Conservation (phyloP, 2,113 vertebrate species). For the Dissostichus mawsoni region DNA sequence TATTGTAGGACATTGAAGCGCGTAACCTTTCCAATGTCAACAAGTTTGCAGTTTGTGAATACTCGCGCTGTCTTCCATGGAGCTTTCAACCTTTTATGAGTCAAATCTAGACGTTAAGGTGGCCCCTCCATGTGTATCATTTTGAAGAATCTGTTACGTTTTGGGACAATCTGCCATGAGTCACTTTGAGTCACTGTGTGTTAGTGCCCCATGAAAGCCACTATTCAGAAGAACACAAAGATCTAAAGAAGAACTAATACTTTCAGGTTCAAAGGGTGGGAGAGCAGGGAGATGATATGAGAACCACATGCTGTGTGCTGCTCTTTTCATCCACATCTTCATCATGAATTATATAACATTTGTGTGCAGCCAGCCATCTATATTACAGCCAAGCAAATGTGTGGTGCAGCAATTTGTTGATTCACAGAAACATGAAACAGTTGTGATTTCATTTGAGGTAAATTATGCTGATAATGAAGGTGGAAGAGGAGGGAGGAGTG, state of each 20-base stretch:
- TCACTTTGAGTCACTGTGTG: constrained; percentile 56
- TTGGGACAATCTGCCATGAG: constrained; percentile 47
- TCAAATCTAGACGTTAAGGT: constrained; percentile 29
- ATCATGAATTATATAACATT: constrained; percentile 11
- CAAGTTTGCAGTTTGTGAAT: constrained; percentile 47
- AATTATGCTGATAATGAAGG: constrained; percentile 26
- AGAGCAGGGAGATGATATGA: not conserved
- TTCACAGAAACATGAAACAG: not conserved
- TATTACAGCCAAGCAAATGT: not conserved
- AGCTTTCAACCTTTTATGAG: constrained; percentile 30
- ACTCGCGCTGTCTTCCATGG: not conserved
- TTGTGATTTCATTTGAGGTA: not conserved
- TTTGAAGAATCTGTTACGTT: constrained; percentile 21
- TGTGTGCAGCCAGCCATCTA: not conserved
- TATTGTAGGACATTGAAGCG: constrained; percentile 52
- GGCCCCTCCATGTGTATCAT: constrained; percentile 9
- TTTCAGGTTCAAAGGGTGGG: constrained; percentile 12
- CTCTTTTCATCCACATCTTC: not conserved
- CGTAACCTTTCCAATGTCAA: constrained; percentile 61
- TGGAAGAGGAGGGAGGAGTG: constrained; percentile 6
- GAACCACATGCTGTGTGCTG: not conserved
- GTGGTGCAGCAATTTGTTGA: not conserved
- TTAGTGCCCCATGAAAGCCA: constrained; percentile 19
- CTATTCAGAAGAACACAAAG: constrained; percentile 34
- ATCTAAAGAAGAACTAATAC: constrained; percentile 10